These are phyloP conservation scores for Thysanoteuthis rhombus DNA, from an alignment of 2,888 invertebrate genomes.

Conservation along the genomic window DNA sequence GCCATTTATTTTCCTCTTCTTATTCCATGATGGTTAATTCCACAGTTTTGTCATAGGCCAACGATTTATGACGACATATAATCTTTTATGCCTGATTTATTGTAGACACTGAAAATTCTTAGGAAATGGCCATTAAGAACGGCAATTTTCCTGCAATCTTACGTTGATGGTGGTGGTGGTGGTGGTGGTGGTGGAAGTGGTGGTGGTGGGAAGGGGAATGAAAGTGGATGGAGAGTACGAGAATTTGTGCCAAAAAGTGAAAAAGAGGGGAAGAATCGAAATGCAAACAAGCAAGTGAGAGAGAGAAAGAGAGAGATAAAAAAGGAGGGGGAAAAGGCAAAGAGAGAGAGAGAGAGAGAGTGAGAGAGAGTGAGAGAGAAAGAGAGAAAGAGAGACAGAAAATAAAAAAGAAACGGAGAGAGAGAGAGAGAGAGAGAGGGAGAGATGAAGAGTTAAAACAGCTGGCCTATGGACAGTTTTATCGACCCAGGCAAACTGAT, in stretches of 20 bases:
- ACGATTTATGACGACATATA: not conserved
- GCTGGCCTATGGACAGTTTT: too few species aligned
- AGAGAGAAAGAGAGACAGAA: too few species aligned
- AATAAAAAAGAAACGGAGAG: too few species aligned
- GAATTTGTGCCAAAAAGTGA: not conserved
- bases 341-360: not conserved
- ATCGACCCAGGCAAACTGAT: too few species aligned
- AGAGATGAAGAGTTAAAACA: too few species aligned
- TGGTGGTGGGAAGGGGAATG: not conserved
- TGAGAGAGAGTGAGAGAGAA: not conserved
- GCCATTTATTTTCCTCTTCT: not conserved
- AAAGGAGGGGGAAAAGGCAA: not conserved
- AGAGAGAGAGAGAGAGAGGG: too few species aligned
- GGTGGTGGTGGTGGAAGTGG: too few species aligned
- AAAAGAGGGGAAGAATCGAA: not conserved
- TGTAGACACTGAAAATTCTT: not conserved
- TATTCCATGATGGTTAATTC: not conserved
- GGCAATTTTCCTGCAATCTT: not conserved
- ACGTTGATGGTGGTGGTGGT: too few species aligned
- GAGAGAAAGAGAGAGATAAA: not conserved
- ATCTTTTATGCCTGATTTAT: not conserved
- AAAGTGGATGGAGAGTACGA: not conserved
- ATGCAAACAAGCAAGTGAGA: not conserved
- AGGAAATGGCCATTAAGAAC: conserved; percentile 12
- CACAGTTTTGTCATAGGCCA: not conserved